These are phyloP conservation scores for Thymelicus sylvestris DNA, from an alignment of 2,888 invertebrate species.

Conservation along the genomic window DNA sequence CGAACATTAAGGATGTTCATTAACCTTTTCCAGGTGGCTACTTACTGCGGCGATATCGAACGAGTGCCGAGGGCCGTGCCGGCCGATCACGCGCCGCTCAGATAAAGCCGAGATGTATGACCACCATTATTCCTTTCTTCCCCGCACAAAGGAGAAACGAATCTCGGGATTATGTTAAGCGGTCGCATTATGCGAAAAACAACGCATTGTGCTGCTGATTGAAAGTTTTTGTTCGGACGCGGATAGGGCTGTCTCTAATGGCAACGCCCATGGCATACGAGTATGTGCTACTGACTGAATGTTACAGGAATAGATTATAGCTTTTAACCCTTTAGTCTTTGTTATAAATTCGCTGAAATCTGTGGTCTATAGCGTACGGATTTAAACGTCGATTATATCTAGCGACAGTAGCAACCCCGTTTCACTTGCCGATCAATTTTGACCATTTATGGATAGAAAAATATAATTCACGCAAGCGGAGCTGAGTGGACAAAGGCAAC, in stretches of 20 bases:
- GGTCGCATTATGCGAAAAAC: conserved; percentile 34
- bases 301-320: not conserved
- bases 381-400: too few relatives aligned
- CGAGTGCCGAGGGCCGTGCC: conserved; percentile 4
- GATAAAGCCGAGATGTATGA: conserved; percentile 34
- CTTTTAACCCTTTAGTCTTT: not conserved
- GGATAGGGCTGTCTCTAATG: conserved; percentile 6
- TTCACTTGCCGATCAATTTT: too few relatives aligned
- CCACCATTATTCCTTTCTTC: conserved; percentile 34
- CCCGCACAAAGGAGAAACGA: conserved; percentile 18
- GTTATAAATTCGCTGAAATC: not conserved
- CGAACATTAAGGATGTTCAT: conserved; percentile 20
- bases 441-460: too few relatives aligned
- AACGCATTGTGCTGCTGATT: conserved; percentile 33
- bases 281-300: conserved; percentile 19
- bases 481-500: too few relatives aligned
- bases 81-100: conserved; percentile 29
- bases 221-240: conserved; percentile 29
- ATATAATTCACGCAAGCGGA: too few relatives aligned
- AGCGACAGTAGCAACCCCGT: too few relatives aligned
- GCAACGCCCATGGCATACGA: not conserved
- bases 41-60: conserved; percentile 22
- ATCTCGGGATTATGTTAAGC: conserved; percentile 27
- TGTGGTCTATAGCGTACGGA: too few relatives aligned
- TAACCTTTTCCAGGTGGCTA: conserved; percentile 36